Evolutionary conservation across 1,140 invertebrate species (phyloP), one percentile per base, ranked within the genome.

Genomic region (Drosophila funebris): DNA sequence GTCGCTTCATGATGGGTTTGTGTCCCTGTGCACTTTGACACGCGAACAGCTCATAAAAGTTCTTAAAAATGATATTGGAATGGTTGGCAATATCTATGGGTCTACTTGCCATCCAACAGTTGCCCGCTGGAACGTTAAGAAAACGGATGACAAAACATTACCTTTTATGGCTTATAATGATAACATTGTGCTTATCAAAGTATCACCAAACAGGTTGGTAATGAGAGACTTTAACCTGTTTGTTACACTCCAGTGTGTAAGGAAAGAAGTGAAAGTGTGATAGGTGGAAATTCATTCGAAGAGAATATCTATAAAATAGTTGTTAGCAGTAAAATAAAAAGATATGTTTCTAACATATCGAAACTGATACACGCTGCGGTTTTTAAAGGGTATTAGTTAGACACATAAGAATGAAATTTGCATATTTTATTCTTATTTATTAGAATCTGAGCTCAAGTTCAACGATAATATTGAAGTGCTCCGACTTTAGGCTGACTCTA

Each of bases 21-120:
- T 37, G 14, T 16, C 50, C 27, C 20, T 18, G 75, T 16, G 39
- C 61, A 41, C n/a, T 53, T 39, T 54, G 31, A 62, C 80, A 84
- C 77, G 80, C 80, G 72, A 84, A 50, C 33, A 43, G 31, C 52
- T 50, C 73, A 81, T 84, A 81, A 85, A 66, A 77, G 76, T 73
- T 85, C 76, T 80, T 70, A 73, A 63, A 78, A 63, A 72, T 53
- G 56, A 78, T 83, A 70, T 64, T 62, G 44, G 27, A 13, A 80
- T 60, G 54, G 13, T 2, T 22, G 41, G 33, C 18, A 58, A 24
- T 71, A 48, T 52, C 56, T 36, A 14, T 20, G 22, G 50, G 61
- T 22, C 2, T 2, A 1, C 22, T 2, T 22, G n/a, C n/a, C n/a
- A 27, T n/a, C 6, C 31, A 36, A 22, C 39, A 60, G 46, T 58